Conservation (phyloP, 2,888 invertebrate species). For the Malachius bipustulatus region DNA sequence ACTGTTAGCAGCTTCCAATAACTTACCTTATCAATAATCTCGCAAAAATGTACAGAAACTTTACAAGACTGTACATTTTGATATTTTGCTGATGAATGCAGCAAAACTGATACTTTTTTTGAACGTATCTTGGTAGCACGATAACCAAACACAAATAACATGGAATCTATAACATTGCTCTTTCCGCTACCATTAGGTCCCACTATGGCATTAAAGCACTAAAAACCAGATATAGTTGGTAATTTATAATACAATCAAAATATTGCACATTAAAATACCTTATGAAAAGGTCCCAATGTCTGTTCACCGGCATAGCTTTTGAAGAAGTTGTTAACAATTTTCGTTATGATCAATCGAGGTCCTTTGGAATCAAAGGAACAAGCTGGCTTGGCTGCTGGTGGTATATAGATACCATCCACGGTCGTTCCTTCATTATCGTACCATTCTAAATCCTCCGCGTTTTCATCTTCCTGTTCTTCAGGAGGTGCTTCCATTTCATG, state of each 20-base stretch:
- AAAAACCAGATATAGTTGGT: constrained; percentile 20
- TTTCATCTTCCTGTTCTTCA: constrained; percentile 14
- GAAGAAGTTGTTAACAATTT: constrained; percentile 87
- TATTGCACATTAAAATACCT: constrained; percentile 44
- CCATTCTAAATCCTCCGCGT: constrained; percentile 20
- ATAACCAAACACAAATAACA: constrained; percentile 98
- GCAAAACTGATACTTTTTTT: constrained; percentile 83
- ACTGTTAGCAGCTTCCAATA: too few relatives aligned
- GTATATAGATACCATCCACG: constrained; percentile 75
- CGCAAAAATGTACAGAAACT: constrained; percentile 81
- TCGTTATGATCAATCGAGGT: constrained; percentile 78
- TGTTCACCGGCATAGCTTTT: constrained; percentile 89
- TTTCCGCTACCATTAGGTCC: constrained; percentile 99
- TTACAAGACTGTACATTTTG: constrained; percentile 65
- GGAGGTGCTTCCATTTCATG: too few relatives aligned
- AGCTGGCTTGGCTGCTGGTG: constrained; percentile 59
- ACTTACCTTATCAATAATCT: constrained; percentile 66
- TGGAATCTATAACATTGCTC: constrained; percentile 97
- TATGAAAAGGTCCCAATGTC: constrained; percentile 87
- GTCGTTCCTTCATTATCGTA: constrained; percentile 57
- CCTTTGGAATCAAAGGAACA: constrained; percentile 62
- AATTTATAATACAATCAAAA: too few relatives aligned
- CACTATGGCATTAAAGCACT: constrained; percentile 93
- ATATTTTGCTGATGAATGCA: constrained; percentile 80
- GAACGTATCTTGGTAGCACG: constrained; percentile 90